These are phyloP conservation scores for Ophioninae sp. DNA, from an alignment of 2,888 invertebrate genomes.

Conservation along the genomic window DNA sequence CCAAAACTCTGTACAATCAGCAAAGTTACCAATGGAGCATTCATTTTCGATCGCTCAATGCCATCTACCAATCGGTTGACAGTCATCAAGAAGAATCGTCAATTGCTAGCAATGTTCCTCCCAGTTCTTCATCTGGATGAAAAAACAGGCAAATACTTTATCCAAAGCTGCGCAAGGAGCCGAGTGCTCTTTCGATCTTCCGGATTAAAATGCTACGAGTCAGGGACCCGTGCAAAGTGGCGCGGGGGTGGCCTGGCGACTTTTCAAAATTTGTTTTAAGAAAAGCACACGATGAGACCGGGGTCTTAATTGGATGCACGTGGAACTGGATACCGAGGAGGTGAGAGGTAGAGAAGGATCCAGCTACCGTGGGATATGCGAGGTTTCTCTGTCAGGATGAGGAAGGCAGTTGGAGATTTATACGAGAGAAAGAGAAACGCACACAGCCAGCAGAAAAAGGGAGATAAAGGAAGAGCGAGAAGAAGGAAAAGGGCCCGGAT, in stretches of 20 bases:
- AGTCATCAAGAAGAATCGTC: not conserved
- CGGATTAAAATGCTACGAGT: slow-evolving; percentile 60
- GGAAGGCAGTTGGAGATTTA: slow-evolving; percentile 41
- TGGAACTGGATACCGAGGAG: slow-evolving; percentile 57
- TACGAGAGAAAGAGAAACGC: slow-evolving; percentile 35
- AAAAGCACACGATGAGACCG: slow-evolving; percentile 57
- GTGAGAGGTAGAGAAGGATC: slow-evolving; percentile 36
- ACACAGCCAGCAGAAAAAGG: not conserved
- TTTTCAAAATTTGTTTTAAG: slow-evolving; percentile 62
- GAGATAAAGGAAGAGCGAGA: slow-evolving; percentile 46
- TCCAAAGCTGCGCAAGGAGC: slow-evolving; percentile 24
- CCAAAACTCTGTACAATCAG: not conserved
- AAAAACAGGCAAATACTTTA: too few relatives aligned
- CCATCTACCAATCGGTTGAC: not conserved
- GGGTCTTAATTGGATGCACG: slow-evolving; percentile 66
- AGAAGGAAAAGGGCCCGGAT: slow-evolving; percentile 1
- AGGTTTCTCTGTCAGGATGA: slow-evolving; percentile 33
- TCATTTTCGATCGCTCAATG: not conserved
- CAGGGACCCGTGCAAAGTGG: slow-evolving; percentile 64
- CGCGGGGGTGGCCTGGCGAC: slow-evolving; percentile 49
- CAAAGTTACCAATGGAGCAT: not conserved
- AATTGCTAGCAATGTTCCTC: not conserved
- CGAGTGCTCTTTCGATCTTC: slow-evolving; percentile 51
- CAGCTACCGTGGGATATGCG: slow-evolving; percentile 22
- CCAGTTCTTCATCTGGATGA: too few relatives aligned